Conservation (phyloP, 2,888 invertebrate species). For the Tenthredo mesomela region DNA sequence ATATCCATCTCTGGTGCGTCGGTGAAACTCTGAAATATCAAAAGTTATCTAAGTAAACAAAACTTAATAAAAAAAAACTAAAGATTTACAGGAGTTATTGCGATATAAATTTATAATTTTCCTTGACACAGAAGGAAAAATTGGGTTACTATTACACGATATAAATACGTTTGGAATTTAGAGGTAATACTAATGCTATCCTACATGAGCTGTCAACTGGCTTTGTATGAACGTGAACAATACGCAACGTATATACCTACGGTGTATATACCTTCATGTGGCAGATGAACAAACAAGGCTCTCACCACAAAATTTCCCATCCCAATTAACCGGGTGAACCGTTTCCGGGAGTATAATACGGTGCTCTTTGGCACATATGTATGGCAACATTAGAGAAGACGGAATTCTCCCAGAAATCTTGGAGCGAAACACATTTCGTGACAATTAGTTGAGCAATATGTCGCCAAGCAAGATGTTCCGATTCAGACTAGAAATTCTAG, state of each 20-base stretch:
- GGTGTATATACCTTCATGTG: neutral
- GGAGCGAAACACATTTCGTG: neutral
- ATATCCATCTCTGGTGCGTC: no score
- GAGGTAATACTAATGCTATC: neutral
- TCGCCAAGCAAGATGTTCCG: neutral
- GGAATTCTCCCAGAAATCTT: neutral
- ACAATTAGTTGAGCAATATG: neutral
- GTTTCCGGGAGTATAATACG: neutral
- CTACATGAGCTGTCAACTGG: neutral
- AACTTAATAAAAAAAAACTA: no score
- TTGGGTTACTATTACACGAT: neutral
- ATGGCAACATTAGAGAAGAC: neutral
- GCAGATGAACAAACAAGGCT: constrained; percentile 17
- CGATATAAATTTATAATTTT: no score
- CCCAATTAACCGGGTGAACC: constrained; percentile 18
- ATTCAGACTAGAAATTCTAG: no score
- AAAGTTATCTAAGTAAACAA: no score
- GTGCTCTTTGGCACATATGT: neutral
- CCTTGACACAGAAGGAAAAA: neutral
- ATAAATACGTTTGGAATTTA: neutral
- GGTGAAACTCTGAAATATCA: no score
- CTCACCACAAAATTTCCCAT: neutral
- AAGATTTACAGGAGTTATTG: no score
- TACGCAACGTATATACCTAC: neutral
- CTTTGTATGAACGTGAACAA: neutral